Base-by-base conservation (phyloP, 2,888 invertebrate species). In the Pharmacophagus antenor region DNA sequence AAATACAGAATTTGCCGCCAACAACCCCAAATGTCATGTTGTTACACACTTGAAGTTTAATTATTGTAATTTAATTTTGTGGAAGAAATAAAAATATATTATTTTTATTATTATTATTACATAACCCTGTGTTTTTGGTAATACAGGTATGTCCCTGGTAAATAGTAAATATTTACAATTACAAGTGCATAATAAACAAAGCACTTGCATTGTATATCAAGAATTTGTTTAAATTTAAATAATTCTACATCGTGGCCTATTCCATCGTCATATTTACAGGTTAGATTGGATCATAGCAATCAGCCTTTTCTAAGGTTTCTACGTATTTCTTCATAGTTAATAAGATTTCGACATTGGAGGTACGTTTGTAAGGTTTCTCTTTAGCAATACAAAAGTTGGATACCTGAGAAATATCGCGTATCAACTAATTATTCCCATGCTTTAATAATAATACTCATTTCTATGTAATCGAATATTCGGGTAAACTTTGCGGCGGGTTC, bases 341-440 rank as follows among this genome's bases (percentile, higher is more conserved):
- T 73, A 74, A 74, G 77, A 76, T 77, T 73, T 72, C 59, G 63
- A 63, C 69, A 70, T 64, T 64, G 65, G 42, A 68, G 61, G 41
- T 23, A 31, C 44, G 46, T 51, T 60, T 55, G 15, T 60, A 60
- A 41, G 60, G 60, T 10, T 41, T 60, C 60, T 51, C 37, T 56
- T 18, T 41, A 51, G 23, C 23, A 21, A 20, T 47, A 53, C 23
- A 25, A 46, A 58, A 55, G 51, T 56, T 56, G 51, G 60, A 51
- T 51, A 56, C 56, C 47, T 52, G 60, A 60, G 56, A 25, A 56
- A 51, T 51, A 54, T 51, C 51, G 48, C 17, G 27, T 49, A 48
- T n/a, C 41, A 15, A 50, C 54, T 42, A 59, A 50, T 49, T 50
- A 55, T 22, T 37, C 12, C 18, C 31, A n/a, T 8, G 10, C 10